Evolutionary conservation across 2,113 vertebrate species (phyloP), one percentile per base, ranked within the genome.

Genomic region (Meriones unguiculatus): DNA sequence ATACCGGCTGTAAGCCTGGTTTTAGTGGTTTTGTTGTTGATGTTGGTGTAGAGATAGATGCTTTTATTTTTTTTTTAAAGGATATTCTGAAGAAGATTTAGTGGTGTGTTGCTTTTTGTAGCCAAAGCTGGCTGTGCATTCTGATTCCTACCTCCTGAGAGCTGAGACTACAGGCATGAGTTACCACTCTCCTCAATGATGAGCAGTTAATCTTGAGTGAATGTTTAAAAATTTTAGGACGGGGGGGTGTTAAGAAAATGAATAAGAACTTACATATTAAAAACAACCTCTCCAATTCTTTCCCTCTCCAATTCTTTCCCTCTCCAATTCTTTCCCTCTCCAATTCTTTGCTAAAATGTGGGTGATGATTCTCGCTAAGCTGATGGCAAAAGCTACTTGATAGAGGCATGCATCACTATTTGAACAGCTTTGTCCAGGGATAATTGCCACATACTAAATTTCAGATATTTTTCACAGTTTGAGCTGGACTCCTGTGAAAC

Each of bases 321-420:
- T 38, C 35, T 54, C 35, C 18, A 76, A 59, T 82, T 82, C n/a
- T 76, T 81, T 52, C 50, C 88, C n/a, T 76, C 14, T 6, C 9
- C 7, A 81, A 67, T 50, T 41, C 76, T 18, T 70, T 86, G n/a
- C 57, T 82, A 85, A 94, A 85, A 67, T 88, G 30, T 84, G 28
- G 14, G 28, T 93, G 25, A 69, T 94, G 78, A 80, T 94, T 80
- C 46, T 88, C n/a, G 75, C 24, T 75, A 69, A 90, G 87, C 85
- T 50, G 46, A 64, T 17, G n/a, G 67, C 18, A 38, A 90, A 85
- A 91, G 32, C 72, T 32, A 72, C 12, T 62, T 41, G 14, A 70
- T 14, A 50, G 4, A 62, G 70, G n/a, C 70, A 13, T 22, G 7
- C 41, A 57, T 3, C 25, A 4, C 30, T 4, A 59, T 77, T 76